Conservation (phyloP, 2,113 vertebrate species). For the Leuciscus idus region DNA sequence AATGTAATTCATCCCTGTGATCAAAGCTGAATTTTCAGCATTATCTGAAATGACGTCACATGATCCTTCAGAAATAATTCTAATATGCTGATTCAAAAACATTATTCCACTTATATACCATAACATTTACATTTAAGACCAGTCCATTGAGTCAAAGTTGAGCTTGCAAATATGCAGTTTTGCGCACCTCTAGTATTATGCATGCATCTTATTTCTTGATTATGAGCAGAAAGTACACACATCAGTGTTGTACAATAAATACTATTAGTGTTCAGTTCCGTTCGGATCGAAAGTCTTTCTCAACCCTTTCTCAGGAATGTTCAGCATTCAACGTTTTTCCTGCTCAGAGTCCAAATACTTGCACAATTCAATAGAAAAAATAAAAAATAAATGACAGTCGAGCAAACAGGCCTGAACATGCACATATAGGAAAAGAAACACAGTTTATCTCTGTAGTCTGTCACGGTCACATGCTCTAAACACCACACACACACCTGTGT, state of each 20-base stretch:
- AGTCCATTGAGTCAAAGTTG: not conserved
- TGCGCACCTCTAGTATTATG: not conserved
- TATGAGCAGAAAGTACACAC: not conserved
- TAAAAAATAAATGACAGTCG: not conserved
- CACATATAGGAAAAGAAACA: not conserved
- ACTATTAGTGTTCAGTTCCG: not conserved
- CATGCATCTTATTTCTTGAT: not conserved
- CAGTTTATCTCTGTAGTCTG: not conserved
- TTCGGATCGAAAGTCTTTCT: not conserved
- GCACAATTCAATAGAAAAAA: not conserved
- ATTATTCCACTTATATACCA: too few species aligned
- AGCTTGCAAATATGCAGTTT: not conserved
- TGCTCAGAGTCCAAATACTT: conserved; percentile 6
- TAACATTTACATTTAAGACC: not conserved
- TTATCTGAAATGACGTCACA: too few species aligned
- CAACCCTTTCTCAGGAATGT: conserved; percentile 5
- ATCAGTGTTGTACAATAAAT: not conserved
- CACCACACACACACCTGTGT: not conserved
- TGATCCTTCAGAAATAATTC: too few species aligned
- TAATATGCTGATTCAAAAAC: too few species aligned
- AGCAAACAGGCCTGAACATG: not conserved
- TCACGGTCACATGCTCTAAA: not conserved
- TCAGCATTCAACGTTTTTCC: not conserved
- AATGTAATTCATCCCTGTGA: too few species aligned
- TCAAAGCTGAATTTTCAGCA: too few species aligned